phyloP scores from a whole-genome alignment of 2,888 invertebrate genomes.

The Nomada fucata region DNA sequence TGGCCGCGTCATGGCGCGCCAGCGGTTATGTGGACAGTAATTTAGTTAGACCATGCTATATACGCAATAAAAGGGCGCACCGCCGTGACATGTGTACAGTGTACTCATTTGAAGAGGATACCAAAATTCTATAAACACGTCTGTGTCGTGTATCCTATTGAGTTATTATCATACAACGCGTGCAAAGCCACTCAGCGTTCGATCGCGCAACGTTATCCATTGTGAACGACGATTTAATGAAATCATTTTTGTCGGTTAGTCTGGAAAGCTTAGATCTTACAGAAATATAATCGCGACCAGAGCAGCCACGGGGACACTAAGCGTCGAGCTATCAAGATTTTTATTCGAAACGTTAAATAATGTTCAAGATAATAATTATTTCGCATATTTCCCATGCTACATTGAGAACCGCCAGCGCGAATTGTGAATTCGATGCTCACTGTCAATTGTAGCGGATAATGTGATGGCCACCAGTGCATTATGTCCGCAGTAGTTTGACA shows the following conservation, averaged over 20 bases:
- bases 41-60: slow-evolving; percentile 74
- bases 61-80: slow-evolving; percentile 69
- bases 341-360: too few relatives aligned
- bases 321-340: too few relatives aligned
- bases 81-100: slow-evolving; percentile 34
- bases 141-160: neutral
- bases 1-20: slow-evolving; percentile 71
- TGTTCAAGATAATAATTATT: too few relatives aligned
- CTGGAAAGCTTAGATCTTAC: too few relatives aligned
- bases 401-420: too few relatives aligned
- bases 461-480: too few relatives aligned
- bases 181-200: neutral
- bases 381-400: too few relatives aligned
- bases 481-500: too few relatives aligned
- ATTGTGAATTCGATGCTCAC: too few relatives aligned
- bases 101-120: slow-evolving; percentile 44
- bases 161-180: slow-evolving; percentile 11
- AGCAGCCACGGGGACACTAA: too few relatives aligned
- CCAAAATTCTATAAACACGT: slow-evolving; percentile 56
- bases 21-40: slow-evolving; percentile 73
- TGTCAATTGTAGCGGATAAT: too few relatives aligned
- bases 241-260: neutral
- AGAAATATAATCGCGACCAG: too few relatives aligned
- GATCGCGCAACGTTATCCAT: neutral
- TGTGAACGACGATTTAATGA: neutral